Base-by-base conservation (phyloP, 2,888 invertebrate genomes). In the Rhagonycha fulva region DNA sequence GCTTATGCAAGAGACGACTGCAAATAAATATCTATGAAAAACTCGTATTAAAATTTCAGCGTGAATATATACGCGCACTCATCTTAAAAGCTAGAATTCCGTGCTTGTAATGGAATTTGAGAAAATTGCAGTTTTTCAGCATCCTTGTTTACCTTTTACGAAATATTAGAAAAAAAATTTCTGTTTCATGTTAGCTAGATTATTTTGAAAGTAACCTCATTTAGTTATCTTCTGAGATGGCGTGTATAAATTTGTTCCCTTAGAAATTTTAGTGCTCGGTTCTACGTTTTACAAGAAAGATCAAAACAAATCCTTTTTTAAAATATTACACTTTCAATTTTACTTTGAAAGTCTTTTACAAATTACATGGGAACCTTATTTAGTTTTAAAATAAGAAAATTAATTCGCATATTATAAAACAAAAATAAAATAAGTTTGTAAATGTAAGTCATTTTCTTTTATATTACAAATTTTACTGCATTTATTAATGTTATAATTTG, bases 71-170 rank as follows among this genome's bases (percentile, higher is more conserved):
- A 79, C 78, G 80, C 80, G 80, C 80, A 80, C 78, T 81, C 80
- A 78, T 81, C 80, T 81, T 81, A 81, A 80, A 78, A 79, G 81
- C 80, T 71, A 70, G 78, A 76, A 77, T 78, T 77, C 74, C 77
- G 79, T 75, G 76, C 79, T 79, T 79, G 80, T 80, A 81, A 81
- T 81, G 79, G 80, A 81, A 81, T 81, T 81, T 81, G 78, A 79
- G 81, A 81, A 80, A 81, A 81, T 80, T 81, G 79, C 79, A 79
- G 74, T 79, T 79, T 75, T 76, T 69, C 62, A 32, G 75, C 76
- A 71, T 72, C 79, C 79, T 76, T 67, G 61, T 80, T 78, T 72
- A 61, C 62, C 75, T 75, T 72, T 62, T 62, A 30, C 30, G 47
- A 66, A 66, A 66, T 66, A 24, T 66, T 24, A 14, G 3, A 24